phyloP scores from a whole-genome alignment of 2,888 invertebrate genomes.

The Mesochorus sp. region DNA sequence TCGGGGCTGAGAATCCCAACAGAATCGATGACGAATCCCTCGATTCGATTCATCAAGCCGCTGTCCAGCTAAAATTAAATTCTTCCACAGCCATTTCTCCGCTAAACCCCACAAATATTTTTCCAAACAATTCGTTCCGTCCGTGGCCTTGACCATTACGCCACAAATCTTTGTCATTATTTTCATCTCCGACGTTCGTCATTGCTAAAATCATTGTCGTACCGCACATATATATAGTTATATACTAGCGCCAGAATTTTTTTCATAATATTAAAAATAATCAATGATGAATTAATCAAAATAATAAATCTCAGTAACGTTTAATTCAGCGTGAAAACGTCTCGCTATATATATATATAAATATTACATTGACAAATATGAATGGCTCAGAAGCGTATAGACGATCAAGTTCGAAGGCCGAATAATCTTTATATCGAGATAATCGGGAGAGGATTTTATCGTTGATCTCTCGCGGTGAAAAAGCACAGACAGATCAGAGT shows the following conservation, averaged over 20 bases:
- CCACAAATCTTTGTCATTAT: conserved; percentile 47
- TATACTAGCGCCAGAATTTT: too few relatives aligned
- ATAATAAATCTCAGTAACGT: too few relatives aligned
- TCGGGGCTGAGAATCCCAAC: neutral
- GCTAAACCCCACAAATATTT: conserved; percentile 38
- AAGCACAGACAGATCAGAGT: conserved; percentile 52
- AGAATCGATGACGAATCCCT: conserved; percentile 56
- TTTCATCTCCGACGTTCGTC: conserved; percentile 26
- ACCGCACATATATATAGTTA: too few relatives aligned
- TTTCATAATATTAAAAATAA: neutral
- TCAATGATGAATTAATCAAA: neutral
- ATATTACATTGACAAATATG: too few relatives aligned
- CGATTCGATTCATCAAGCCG: conserved; percentile 55
- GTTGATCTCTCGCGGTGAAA: conserved; percentile 31
- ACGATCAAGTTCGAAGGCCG: conserved; percentile 18
- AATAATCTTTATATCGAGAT: conserved; percentile 41
- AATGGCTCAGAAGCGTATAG: neutral
- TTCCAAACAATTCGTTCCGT: conserved; percentile 49
- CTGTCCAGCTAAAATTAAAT: conserved; percentile 57
- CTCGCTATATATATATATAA: too few relatives aligned
- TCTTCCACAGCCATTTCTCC: conserved; percentile 46
- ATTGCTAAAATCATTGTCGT: too few relatives aligned
- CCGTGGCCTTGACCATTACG: conserved; percentile 7
- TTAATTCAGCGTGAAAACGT: too few relatives aligned
- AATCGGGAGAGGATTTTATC: conserved; percentile 41